Base-by-base conservation (phyloP, 2,888 invertebrate species). In the Blastobasis lacticolella region DNA sequence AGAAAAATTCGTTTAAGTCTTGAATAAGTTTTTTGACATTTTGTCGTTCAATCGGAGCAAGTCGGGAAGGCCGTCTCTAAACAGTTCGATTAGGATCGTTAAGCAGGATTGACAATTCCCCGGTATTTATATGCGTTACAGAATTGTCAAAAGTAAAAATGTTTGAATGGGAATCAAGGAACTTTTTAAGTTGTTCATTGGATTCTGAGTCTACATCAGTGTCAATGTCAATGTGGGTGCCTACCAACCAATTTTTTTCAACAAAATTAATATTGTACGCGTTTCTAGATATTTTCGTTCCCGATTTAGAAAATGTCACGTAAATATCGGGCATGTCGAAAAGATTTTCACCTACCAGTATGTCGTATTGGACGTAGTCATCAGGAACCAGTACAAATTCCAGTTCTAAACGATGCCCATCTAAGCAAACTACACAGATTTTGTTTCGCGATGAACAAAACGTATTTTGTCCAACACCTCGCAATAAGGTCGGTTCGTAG, bases 331-430 rank as follows among this genome's bases (percentile, higher is more conserved):
- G 42, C 7, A 45, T 47, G 9, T 43, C 23, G 37, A 45, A 45
- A 40, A 51, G 10, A 51, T 51, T 48, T 23, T 47, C 38, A 8
- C 51, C 51, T 4, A 51, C 10, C 5, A 47, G 10, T 7, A 51
- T 7, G 10, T 51, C 51, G 38, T 40, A 45, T 37, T 48, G 48
- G 36, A 51, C 48, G 41, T 41, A 44, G n/a, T 10, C 8, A 44
- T 49, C 47, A 1, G 53, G 47, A 9, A 50, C 44, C 4, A 53
- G n/a, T 37, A 46, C 40, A 45, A 53, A 47, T 10, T 53, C 43
- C 5, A 46, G 38, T 8, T 49, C 46, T 7, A 51, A 23, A 48
- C 44, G 47, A 5, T 46, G 8, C 10, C 38, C 50, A 45, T 50
- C 50, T 37, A 50, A 37, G 37, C 37, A 37, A 10, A 41, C 10